phyloP scores from a whole-genome alignment of 2,888 invertebrate species.

The Deilephila porcellus region DNA sequence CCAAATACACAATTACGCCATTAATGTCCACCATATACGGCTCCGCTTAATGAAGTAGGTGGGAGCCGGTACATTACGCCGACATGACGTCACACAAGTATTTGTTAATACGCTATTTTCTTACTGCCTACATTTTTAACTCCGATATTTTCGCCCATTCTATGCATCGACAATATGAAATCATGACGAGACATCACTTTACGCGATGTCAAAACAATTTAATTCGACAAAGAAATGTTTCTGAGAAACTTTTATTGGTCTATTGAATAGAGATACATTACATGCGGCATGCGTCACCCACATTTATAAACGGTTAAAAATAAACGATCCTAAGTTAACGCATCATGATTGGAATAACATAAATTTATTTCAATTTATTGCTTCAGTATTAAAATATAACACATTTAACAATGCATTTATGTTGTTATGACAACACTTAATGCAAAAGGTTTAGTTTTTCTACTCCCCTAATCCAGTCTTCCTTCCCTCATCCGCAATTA shows the following conservation, averaged over 20 bases:
- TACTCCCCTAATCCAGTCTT: too few species aligned
- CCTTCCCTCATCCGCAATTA: too few species aligned
- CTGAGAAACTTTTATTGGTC: conserved; percentile 4
- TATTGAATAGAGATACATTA: neutral
- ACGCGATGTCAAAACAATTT: neutral
- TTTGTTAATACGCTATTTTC: neutral
- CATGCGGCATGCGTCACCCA: neutral
- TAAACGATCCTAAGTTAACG: neutral
- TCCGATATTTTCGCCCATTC: neutral
- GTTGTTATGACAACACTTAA: neutral
- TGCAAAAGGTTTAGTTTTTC: too few species aligned
- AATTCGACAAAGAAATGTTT: neutral
- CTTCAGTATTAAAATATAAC: too few species aligned
- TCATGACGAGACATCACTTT: neutral
- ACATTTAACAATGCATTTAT: too few species aligned
- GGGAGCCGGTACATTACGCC: neutral
- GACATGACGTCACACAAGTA: neutral
- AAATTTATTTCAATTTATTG: neutral
- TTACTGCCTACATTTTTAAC: neutral
- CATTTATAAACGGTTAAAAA: neutral
- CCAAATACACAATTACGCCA: neutral
- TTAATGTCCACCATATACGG: neutral
- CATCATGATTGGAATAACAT: neutral
- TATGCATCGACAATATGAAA: neutral
- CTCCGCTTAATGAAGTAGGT: neutral